Conservation (phyloP, 2,113 vertebrate species). For the Oryctolagus cuniculus region mOryCun1.1 NC_091434.1:79635001-79635500, state of each 20-base stretch:
- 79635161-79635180: neutral
- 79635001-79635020: neutral
- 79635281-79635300: neutral
- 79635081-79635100: neutral
- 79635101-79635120: neutral
- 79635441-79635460: conserved; percentile 21
- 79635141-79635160: neutral
- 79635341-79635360: neutral
- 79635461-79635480: neutral
- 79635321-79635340: neutral
- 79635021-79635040: neutral
- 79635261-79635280: neutral
- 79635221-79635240: neutral
- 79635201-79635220: neutral
- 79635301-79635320: neutral
- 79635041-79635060: neutral
- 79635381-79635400: neutral
- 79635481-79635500: neutral
- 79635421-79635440: neutral
- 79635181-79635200: neutral
- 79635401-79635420: neutral
- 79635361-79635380: neutral
- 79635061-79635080: neutral
- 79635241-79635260: conserved; percentile 46
- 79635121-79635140: neutral